phyloP scores from a whole-genome alignment of 2,113 vertebrate genomes.

The Bothrops jararaca region DNA sequence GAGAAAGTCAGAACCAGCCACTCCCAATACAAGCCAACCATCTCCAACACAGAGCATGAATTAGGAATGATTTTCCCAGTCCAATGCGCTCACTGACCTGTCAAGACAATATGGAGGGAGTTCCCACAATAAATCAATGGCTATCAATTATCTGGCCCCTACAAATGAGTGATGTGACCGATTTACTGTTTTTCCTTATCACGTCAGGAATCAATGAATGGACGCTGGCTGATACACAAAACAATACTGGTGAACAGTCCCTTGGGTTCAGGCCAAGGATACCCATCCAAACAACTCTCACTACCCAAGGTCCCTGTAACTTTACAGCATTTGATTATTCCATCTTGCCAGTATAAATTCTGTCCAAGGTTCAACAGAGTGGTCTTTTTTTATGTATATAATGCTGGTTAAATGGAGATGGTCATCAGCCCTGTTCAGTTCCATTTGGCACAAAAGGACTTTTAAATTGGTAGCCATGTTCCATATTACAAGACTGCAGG shows the following conservation, averaged over 20 bases:
- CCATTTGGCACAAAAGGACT: constrained; percentile 23
- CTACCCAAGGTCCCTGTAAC: not conserved
- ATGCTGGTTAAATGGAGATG: constrained; percentile 13
- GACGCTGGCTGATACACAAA: not conserved
- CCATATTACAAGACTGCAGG: constrained; percentile 5
- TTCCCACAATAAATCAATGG: not conserved
- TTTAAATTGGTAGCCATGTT: not conserved
- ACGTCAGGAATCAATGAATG: not conserved
- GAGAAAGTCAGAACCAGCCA: not conserved
- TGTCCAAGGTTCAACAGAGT: not conserved
- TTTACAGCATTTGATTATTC: not conserved
- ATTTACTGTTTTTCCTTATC: not conserved
- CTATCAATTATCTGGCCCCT: not conserved
- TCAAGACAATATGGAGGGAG: not conserved
- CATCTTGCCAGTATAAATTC: not conserved
- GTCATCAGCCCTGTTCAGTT: constrained; percentile 7
- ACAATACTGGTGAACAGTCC: not conserved
- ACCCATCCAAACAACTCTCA: not conserved
- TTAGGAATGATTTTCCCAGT: not conserved
- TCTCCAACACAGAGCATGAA: not conserved
- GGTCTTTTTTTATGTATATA: not conserved
- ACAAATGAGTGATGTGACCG: not conserved
- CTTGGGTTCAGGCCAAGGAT: not conserved
- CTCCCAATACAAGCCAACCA: not conserved
- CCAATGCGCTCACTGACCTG: not conserved